These are phyloP conservation scores for Amia ocellicauda DNA, from an alignment of 2,113 vertebrate species.

Conservation along the genomic window DNA sequence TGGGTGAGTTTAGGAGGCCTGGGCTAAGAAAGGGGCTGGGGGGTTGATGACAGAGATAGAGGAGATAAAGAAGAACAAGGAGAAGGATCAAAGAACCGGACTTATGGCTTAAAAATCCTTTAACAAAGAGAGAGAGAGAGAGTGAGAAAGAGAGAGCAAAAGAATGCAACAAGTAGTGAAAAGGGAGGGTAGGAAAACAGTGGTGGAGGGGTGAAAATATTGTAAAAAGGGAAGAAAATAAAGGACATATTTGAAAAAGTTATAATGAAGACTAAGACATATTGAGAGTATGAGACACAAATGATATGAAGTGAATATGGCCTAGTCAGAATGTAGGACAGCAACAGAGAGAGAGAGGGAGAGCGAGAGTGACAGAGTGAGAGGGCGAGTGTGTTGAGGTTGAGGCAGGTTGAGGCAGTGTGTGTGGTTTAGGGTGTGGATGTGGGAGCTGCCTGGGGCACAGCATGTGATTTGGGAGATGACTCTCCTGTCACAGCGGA, in stretches of 20 bases:
- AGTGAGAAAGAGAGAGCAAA: neutral
- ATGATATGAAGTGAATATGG: no score
- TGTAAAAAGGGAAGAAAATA: constrained; percentile 1
- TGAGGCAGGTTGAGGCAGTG: neutral
- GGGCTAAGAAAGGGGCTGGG: constrained; percentile 3
- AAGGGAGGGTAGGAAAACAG: neutral
- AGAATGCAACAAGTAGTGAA: constrained; percentile 2
- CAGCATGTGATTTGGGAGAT: constrained; percentile 41
- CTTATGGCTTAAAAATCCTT: constrained; percentile 40
- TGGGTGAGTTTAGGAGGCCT: constrained; percentile 13
- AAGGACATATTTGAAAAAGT: no score
- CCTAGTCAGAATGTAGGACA: constrained; percentile 17
- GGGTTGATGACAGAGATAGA: constrained; percentile 35
- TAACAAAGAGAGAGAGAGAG: constrained; percentile 30
- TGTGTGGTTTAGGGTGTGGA: neutral
- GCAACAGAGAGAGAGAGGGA: neutral
- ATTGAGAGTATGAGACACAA: no score
- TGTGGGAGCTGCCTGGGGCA: neutral
- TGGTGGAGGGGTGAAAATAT: neutral
- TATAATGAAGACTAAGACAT: no score
- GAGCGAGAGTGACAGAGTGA: neutral
- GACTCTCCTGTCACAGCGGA: constrained; percentile 43
- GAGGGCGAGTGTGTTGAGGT: neutral
- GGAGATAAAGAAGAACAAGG: constrained; percentile 40
- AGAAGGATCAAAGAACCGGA: constrained; percentile 45